phyloP scores from a whole-genome alignment of 2,113 vertebrate species.

The Aphyosemion australe region DNA sequence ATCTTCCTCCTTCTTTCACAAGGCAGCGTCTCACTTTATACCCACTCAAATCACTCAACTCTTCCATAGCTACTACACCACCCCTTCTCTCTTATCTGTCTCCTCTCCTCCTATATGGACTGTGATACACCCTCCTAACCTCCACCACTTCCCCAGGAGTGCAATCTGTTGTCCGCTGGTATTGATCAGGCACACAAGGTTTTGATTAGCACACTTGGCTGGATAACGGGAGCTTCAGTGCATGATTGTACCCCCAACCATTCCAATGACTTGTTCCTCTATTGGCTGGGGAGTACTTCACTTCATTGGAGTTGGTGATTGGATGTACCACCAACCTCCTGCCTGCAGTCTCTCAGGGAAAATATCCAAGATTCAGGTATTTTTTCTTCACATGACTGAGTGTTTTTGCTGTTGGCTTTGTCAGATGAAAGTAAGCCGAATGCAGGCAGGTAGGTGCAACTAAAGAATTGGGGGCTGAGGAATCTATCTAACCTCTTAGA shows the following conservation, averaged over 20 bases:
- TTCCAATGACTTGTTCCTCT: constrained; percentile 50
- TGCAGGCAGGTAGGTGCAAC: constrained; percentile 20
- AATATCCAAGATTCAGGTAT: constrained; percentile 37
- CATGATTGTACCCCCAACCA: constrained; percentile 53
- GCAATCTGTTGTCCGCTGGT: constrained; percentile 76
- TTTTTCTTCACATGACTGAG: constrained; percentile 48
- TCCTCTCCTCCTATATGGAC: constrained; percentile 33
- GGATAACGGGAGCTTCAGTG: constrained; percentile 59
- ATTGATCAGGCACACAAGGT: constrained; percentile 75
- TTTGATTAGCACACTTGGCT: constrained; percentile 80
- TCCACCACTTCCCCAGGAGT: constrained; percentile 66
- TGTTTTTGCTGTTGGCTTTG: constrained; percentile 51
- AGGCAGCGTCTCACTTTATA: constrained; percentile 55
- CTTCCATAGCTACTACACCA: constrained; percentile 49
- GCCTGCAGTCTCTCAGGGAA: constrained; percentile 4
- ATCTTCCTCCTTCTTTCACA: constrained; percentile 28
- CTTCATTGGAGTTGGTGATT: constrained; percentile 67
- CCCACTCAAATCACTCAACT: constrained; percentile 73
- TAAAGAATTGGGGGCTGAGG: not conserved
- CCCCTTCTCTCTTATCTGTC: constrained; percentile 49
- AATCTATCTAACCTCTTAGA: constrained; percentile 14
- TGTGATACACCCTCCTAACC: constrained; percentile 62
- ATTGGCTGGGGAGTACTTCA: constrained; percentile 57
- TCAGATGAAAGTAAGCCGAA: constrained; percentile 39
- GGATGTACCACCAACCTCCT: constrained; percentile 47